Base-by-base conservation (phyloP, 2,888 invertebrate species). In the Congeria kusceri region DNA sequence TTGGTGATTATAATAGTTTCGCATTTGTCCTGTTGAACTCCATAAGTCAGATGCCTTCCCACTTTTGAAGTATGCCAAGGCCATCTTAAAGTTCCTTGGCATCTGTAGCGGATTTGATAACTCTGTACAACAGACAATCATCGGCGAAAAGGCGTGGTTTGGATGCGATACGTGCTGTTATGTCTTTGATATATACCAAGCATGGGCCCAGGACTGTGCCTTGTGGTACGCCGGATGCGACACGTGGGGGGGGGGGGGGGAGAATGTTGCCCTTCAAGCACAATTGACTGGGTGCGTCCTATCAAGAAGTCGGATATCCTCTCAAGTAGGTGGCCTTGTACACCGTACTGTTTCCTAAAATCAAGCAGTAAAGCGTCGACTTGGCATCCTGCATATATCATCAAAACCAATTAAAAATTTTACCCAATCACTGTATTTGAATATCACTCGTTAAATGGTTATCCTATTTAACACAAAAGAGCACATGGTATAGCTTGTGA, bases 31-130 rank as follows among this genome's bases (percentile, higher is more conserved):
- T 57, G 27, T 72, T 56, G 20, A 72, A 70, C n/a, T 39, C 5
- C 72, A 72, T 72, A 13, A 20, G 57, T 58, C 72, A 57, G 9
- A 28, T 13, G 23, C n/a, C 20, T 64, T 44, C 64, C 64, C 72
- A 58, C 25, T 28, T 25, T 28, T 57, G 57, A 29, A 72, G 58
- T 13, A 49, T 44, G 5, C 61, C 13, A 4, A 61, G n/a, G 39
- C 61, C 61, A 13, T 28, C 3, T 23, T 69, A 62, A 23, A 62
- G 32, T n/a, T 25, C 0, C 2, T 27, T 28, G 2, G 61, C 46
- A 13, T 69, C 57, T 3, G 5, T 7, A 4, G 27, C 49, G 7
- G 20, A 13, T 9, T 11, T 29, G 15, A 61, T 25, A 11, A 27
- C 20, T 15, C 15, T 46, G 39, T 69, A 69, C 11, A 61, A 1